Conservation (phyloP, 2,797 vertebrate genomes). For the Cirrhinus molitorella region DNA sequence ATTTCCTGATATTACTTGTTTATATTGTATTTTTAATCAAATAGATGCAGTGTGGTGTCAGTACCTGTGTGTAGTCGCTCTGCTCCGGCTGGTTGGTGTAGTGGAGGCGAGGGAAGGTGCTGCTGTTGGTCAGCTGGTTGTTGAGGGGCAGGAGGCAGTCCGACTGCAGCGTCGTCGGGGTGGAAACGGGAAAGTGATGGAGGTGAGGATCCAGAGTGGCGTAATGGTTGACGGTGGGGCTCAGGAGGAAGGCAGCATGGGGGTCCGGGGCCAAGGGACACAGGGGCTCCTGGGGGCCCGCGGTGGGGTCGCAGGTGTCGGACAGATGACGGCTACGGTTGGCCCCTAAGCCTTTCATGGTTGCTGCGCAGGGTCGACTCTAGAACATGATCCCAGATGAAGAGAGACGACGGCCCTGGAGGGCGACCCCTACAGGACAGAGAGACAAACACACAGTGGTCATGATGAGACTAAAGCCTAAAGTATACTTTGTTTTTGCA, state of each 20-base stretch:
- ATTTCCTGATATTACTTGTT: not conserved
- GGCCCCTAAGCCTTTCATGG: slow-evolving; percentile 98
- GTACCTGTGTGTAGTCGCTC: slow-evolving; percentile 61
- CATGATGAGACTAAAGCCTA: no score
- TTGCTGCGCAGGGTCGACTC: slow-evolving; percentile 65
- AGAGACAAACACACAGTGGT: no score
- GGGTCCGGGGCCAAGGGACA: slow-evolving; percentile 83
- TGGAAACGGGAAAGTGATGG: slow-evolving; percentile 80
- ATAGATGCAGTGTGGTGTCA: slow-evolving; percentile 57
- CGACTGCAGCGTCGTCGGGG: slow-evolving; percentile 80
- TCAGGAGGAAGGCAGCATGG: slow-evolving; percentile 91
- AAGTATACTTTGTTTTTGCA: no score
- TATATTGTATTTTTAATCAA: not conserved
- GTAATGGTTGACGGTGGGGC: slow-evolving; percentile 89
- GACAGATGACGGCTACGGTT: slow-evolving; percentile 95
- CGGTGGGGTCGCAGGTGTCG: slow-evolving; percentile 91
- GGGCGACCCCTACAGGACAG: slow-evolving; percentile 34
- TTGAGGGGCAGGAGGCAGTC: slow-evolving; percentile 90
- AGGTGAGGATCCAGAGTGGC: slow-evolving; percentile 86
- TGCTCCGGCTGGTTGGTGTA: slow-evolving; percentile 88
- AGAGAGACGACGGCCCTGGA: slow-evolving; percentile 67
- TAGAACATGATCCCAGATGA: slow-evolving; percentile 79
- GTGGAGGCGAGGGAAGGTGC: slow-evolving; percentile 96
- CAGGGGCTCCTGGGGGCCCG: slow-evolving; percentile 91
- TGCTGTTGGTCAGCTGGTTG: slow-evolving; percentile 93